Evolutionary conservation across 2,797 vertebrate genomes (phyloP).

Genomic region (Sebastes goodei): DNA sequence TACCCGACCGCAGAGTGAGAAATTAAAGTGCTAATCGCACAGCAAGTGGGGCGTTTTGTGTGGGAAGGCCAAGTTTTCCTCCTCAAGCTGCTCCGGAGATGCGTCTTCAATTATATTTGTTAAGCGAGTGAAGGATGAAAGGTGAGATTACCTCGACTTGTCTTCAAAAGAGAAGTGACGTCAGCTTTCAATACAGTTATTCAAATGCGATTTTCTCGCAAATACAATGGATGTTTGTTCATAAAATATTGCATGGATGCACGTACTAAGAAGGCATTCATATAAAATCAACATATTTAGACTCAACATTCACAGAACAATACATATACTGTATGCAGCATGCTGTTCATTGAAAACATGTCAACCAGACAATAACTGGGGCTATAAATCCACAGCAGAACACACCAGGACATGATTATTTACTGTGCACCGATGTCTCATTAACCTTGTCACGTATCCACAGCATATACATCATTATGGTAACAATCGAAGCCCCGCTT

Average conservation of each 20-base stretch:
- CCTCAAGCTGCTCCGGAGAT: conserved; percentile 62
- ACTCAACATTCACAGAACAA: neutral
- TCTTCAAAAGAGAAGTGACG: neutral
- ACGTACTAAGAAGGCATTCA: neutral
- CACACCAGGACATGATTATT: conserved; percentile 51
- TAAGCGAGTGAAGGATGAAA: conserved; percentile 44
- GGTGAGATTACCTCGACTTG: conserved; percentile 44
- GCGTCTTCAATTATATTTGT: conserved; percentile 61
- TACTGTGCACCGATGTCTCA: conserved; percentile 37
- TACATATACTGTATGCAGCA: neutral
- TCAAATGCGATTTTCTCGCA: neutral
- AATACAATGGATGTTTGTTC: neutral
- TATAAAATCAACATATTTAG: neutral
- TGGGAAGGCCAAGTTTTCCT: conserved; percentile 83
- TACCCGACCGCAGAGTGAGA: conserved; percentile 92
- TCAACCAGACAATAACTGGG: neutral
- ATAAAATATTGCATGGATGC: neutral
- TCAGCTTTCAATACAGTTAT: conserved; percentile 8
- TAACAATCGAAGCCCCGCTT: conserved; percentile 35
- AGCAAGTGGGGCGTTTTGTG: conserved; percentile 81
- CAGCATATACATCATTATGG: conserved; percentile 63
- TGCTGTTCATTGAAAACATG: neutral
- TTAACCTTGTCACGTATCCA: conserved; percentile 36
- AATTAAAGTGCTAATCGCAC: conserved; percentile 92
- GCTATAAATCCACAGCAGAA: conserved; percentile 48